These are phyloP conservation scores for Oxytorus armatus DNA, from an alignment of 2,888 invertebrate genomes.

Conservation along the genomic window DNA sequence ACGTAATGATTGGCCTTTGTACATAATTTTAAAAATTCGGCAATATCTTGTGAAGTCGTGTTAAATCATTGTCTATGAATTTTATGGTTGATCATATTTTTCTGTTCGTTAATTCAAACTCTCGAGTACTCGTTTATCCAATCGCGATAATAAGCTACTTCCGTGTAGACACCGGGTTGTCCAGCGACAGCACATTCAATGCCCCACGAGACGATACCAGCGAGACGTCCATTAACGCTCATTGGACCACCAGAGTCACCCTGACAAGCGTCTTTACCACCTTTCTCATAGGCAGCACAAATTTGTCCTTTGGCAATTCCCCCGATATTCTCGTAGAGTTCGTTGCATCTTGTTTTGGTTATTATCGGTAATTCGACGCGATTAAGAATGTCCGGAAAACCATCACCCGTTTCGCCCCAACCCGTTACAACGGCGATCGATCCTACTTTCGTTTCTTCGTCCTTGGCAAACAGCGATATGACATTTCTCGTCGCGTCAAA, in stretches of 20 bases:
- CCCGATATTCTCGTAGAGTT: constrained; percentile 51
- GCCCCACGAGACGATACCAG: constrained; percentile 83
- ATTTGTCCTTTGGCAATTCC: constrained; percentile 83
- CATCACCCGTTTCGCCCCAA: constrained; percentile 70
- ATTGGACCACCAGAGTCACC: constrained; percentile 76
- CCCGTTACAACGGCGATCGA: constrained; percentile 71
- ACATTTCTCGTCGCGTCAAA: constrained; percentile 84
- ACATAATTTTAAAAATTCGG: too few species aligned
- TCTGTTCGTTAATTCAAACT: constrained; percentile 12
- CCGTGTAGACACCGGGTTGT: constrained; percentile 84
- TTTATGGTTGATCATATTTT: too few species aligned
- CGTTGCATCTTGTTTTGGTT: constrained; percentile 84
- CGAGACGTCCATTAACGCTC: constrained; percentile 70
- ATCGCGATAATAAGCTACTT: constrained; percentile 85
- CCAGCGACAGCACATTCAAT: constrained; percentile 85
- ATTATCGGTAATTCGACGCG: constrained; percentile 86
- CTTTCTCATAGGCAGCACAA: constrained; percentile 86
- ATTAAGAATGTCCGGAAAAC: constrained; percentile 79
- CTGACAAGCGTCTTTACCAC: constrained; percentile 83
- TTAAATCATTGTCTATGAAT: too few species aligned
- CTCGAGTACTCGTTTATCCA: constrained; percentile 69
- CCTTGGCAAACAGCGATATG: constrained; percentile 83
- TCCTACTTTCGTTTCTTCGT: constrained; percentile 71
- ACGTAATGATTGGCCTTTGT: too few species aligned
- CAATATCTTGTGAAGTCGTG: too few species aligned